Conservation (phyloP, 2,113 vertebrate genomes). For the Phrynosoma blainvillii region DNA sequence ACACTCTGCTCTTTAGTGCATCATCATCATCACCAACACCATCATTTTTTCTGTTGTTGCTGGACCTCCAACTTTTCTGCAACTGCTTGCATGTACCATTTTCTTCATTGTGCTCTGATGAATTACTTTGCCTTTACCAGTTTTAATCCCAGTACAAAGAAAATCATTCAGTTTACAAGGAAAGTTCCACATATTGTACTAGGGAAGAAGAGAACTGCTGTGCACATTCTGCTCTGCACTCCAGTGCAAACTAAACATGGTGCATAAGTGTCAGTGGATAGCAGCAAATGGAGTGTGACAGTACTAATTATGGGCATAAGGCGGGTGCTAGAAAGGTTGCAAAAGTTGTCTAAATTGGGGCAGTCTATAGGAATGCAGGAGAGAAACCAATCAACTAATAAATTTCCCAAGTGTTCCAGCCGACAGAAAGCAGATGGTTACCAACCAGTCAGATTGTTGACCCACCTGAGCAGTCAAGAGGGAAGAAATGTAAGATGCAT, state of each 20-base stretch:
- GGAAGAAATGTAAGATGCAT: neutral
- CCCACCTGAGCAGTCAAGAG: neutral
- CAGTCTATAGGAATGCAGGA: conserved; percentile 11
- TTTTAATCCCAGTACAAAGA: neutral
- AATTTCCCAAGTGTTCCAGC: conserved; percentile 40
- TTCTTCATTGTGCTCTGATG: conserved; percentile 4
- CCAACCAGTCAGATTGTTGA: neutral
- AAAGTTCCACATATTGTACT: neutral
- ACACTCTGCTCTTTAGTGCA: conserved; percentile 11
- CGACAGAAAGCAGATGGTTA: conserved; percentile 22
- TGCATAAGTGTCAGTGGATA: conserved; percentile 22
- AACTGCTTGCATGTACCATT: neutral
- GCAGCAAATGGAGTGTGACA: conserved; percentile 11
- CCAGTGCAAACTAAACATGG: neutral
- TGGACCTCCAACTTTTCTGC: conserved; percentile 1
- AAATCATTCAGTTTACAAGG: neutral
- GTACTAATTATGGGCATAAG: conserved; percentile 35
- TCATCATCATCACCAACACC: neutral
- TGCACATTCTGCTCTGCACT: neutral
- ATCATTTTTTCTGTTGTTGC: neutral
- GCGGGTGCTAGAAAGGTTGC: conserved; percentile 29
- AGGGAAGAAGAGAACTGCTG: neutral
- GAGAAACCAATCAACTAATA: conserved; percentile 24
- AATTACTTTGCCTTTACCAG: neutral
- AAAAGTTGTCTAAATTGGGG: conserved; percentile 15